These are phyloP conservation scores for Zaprionus tsacasi DNA, from an alignment of 1,140 invertebrate genomes.

Conservation along the genomic window DNA sequence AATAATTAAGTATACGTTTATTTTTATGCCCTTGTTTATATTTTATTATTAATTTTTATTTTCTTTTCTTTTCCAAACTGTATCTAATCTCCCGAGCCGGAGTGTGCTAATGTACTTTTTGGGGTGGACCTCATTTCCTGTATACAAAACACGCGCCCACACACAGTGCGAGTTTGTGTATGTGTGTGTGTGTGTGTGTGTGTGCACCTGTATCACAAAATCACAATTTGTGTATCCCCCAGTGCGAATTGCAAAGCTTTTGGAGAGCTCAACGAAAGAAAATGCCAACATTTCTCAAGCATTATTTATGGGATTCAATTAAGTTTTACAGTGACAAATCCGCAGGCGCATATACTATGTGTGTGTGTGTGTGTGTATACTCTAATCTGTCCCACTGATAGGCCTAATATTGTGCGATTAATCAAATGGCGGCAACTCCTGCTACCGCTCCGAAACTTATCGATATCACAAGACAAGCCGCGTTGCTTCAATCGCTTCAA, in stretches of 20 bases:
- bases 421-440: slow-evolving; percentile 4
- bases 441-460: not conserved
- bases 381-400: not conserved
- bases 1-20: too few relatives aligned
- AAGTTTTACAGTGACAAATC: slow-evolving; percentile 26
- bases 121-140: slow-evolving; percentile 31
- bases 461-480: slow-evolving; percentile 33
- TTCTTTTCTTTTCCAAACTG: not conserved
- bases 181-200: not conserved
- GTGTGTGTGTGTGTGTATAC: not conserved
- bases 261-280: not conserved
- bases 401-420: slow-evolving; percentile 10
- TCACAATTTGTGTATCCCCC: slow-evolving; percentile 19
- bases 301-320: slow-evolving; percentile 30
- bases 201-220: slow-evolving; percentile 16
- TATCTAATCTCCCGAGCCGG: not conserved
- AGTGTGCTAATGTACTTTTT: slow-evolving; percentile 23
- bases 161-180: not conserved
- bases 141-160: slow-evolving; percentile 29
- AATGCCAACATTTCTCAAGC: not conserved
- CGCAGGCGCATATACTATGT: not conserved
- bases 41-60: too few relatives aligned
- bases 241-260: slow-evolving; percentile 6
- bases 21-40: too few relatives aligned
- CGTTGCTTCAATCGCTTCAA: slow-evolving; percentile 36